A percentile compares a stretch with the other conserved stretches of the same genome.
phyloP scores from a whole-genome alignment of 2,797 vertebrate genomes.

The Pempheris klunzingeri region DNA sequence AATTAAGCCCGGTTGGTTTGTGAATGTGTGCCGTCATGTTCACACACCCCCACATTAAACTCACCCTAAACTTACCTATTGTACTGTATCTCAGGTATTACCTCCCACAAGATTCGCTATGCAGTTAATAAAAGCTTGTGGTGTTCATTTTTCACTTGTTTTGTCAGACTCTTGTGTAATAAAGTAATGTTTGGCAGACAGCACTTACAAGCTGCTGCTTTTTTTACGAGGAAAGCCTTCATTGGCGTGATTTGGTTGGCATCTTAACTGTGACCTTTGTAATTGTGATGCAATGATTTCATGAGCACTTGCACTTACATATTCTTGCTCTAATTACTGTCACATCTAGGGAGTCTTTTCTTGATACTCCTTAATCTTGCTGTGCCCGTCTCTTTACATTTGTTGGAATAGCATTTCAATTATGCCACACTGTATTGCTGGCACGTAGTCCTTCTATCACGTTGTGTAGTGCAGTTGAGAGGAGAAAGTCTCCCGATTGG shows the following conservation, averaged over 20 bases:
- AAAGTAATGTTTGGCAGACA: slow-evolving; percentile 28
- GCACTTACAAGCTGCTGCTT: slow-evolving; percentile 8
- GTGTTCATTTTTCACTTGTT: slow-evolving; percentile 28
- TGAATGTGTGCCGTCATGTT: background rate
- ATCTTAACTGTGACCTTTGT: slow-evolving; percentile 64
- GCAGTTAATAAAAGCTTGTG: slow-evolving; percentile 28
- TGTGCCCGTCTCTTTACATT: slow-evolving; percentile 34
- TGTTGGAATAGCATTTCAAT: slow-evolving; percentile 49
- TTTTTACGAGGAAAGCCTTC: background rate
- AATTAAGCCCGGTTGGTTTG: slow-evolving; percentile 27
- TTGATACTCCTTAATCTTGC: slow-evolving; percentile 38
- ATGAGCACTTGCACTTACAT: slow-evolving; percentile 43
- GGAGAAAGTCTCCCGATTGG: slow-evolving; percentile 28
- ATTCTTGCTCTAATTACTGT: slow-evolving; percentile 64
- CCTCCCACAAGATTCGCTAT: slow-evolving; percentile 35
- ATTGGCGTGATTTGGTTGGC: too few relatives aligned
- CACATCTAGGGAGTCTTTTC: slow-evolving; percentile 42
- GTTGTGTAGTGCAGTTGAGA: slow-evolving; percentile 7
- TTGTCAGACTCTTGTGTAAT: slow-evolving; percentile 13
- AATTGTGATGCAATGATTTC: slow-evolving; percentile 64
- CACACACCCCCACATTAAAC: slow-evolving; percentile 9
- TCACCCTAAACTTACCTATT: slow-evolving; percentile 21
- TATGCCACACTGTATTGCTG: slow-evolving; percentile 28
- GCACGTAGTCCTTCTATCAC: slow-evolving; percentile 10
- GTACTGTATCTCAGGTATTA: background rate